A percentile compares a stretch with the other conserved stretches of the same genome.
Evolutionary conservation across 2,888 invertebrate genomes (phyloP).

Genomic region (Himalopsyche tibetana): DNA sequence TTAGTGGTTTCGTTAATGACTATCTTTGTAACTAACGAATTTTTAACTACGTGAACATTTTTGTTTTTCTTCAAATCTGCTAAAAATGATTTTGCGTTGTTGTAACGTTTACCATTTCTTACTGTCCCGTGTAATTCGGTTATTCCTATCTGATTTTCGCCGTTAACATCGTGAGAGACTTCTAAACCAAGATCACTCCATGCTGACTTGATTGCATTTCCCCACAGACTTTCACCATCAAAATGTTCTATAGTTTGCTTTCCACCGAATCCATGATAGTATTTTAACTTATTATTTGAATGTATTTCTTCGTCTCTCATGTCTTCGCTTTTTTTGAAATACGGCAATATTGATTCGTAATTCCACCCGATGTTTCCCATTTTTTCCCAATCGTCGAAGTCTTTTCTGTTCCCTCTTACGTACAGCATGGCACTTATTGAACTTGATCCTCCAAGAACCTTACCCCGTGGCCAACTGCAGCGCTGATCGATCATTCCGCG

Average conservation of each 20-base stretch:
- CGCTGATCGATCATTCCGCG: constrained; percentile 71
- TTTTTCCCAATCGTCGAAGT: constrained; percentile 77
- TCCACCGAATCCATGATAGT: constrained; percentile 72
- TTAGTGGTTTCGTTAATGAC: constrained; percentile 73
- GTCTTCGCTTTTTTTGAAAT: constrained; percentile 77
- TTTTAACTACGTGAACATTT: constrained; percentile 73
- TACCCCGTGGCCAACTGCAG: constrained; percentile 81
- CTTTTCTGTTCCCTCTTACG: constrained; percentile 76
- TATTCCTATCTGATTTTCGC: constrained; percentile 72
- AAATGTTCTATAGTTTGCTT: constrained; percentile 71
- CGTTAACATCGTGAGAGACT: constrained; percentile 71
- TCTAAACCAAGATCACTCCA: constrained; percentile 73
- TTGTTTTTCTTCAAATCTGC: constrained; percentile 69
- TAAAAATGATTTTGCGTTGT: constrained; percentile 77
- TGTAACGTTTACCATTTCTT: constrained; percentile 73
- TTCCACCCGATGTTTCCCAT: constrained; percentile 77
- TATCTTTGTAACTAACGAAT: constrained; percentile 74
- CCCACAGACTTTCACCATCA: constrained; percentile 67
- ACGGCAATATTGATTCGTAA: constrained; percentile 73
- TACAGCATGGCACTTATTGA: constrained; percentile 81
- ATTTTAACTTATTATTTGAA: constrained; percentile 67
- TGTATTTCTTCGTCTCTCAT: constrained; percentile 66
- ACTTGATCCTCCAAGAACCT: constrained; percentile 80
- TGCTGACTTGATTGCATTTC: constrained; percentile 69
- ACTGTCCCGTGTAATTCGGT: constrained; percentile 74